phyloP scores from a whole-genome alignment of 2,888 invertebrate genomes.

The Nemotelus pantherinus region DNA sequence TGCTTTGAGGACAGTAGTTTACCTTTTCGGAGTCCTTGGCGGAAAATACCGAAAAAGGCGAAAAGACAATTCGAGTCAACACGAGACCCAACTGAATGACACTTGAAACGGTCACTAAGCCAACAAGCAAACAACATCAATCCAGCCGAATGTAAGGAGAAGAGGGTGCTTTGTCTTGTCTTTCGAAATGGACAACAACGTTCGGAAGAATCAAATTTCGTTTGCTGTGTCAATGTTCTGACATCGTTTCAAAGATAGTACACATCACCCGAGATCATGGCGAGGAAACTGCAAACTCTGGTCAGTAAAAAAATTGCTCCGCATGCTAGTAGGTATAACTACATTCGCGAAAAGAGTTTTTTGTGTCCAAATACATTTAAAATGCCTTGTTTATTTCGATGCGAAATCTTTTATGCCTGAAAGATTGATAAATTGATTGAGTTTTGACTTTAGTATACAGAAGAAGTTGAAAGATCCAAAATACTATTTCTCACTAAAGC shows the following conservation, averaged over 20 bases:
- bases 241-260: neutral
- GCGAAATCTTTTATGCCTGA: too few species aligned
- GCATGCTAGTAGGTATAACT: too few species aligned
- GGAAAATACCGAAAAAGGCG: constrained; percentile 12
- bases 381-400: too few species aligned
- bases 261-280: too few species aligned
- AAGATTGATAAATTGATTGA: too few species aligned
- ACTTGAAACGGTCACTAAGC: constrained; percentile 35
- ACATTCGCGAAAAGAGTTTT: too few species aligned
- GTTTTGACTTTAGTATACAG: too few species aligned
- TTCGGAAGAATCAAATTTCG: constrained; percentile 19
- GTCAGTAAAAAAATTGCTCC: too few species aligned
- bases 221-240: constrained; percentile 16
- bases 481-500: too few species aligned
- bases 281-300: too few species aligned
- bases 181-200: constrained; percentile 9
- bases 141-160: constrained; percentile 21
- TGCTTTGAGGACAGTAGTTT: constrained; percentile 34
- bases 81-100: constrained; percentile 28
- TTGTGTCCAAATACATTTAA: too few species aligned
- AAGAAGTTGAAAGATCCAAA: too few species aligned
- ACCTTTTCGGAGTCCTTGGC: constrained; percentile 19
- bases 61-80: constrained; percentile 25
- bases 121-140: constrained; percentile 43
- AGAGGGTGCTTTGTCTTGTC: constrained; percentile 19